Evolutionary conservation across 1,140 invertebrate species (phyloP), one percentile per base, ranked within the genome.

Genomic region (Uloborus diversus): DNA sequence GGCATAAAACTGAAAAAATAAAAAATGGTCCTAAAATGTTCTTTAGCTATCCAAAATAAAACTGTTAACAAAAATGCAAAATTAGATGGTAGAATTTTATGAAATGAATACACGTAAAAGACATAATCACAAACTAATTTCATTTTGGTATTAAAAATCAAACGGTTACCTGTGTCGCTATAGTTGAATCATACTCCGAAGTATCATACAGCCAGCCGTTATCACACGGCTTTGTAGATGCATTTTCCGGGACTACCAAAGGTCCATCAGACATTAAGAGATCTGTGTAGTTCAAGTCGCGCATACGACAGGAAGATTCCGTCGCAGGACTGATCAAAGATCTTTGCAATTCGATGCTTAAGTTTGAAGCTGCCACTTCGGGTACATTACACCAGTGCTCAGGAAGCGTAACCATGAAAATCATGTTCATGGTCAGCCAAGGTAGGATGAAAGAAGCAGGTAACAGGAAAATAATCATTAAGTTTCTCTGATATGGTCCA

Each of bases 311-410:
- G 57, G 42, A 20, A 51, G 47, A 27, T 28, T 69, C 65, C 35
- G 33, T 57, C 4, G 20, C 13, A 51, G 49, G 80, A 79, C 71
- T 23, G 23, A 65, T 81, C 23, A 81, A 23, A 17, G 23, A 9
- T 23, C 35, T 49, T 47, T 79, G 56, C 79, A 88, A 76, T 11
- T 87, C 85, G 20, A 86, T n/a, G 0, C 87, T 85, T 27, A 86
- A 85, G 82, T 89, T 89, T 32, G 30, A 37, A 13, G 88, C 85
- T 5, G 20, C 37, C 30, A 86, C 84, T 27, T 88, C 88, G 0
- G 88, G 86, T 17, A 89, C 88, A 33, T 85, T 84, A 81, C 89
- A 90, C 89, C 89, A 90, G 75, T 90, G 89, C 56, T 89, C 87
- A 4, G 89, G 89, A 69, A 88, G 85, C 14, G 87, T 85, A 25